Evolutionary conservation across 2,113 vertebrate species (phyloP).

Genomic region (Climacteris rufus): DNA sequence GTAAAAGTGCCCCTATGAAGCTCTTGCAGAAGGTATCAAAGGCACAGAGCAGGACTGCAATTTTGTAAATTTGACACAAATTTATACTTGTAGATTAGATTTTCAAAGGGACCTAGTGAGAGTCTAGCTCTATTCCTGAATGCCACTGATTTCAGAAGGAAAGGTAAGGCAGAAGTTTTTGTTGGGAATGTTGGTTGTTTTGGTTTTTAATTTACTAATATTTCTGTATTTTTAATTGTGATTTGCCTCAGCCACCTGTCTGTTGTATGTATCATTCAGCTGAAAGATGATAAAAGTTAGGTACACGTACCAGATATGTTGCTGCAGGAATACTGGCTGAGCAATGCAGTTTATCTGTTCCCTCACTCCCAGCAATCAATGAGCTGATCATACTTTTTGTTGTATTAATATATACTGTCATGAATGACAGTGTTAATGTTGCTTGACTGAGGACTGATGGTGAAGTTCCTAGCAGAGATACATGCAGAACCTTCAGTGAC

Average conservation of each 20-base stretch:
- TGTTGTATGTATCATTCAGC: neutral
- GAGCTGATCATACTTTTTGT: neutral
- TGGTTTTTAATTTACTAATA: neutral
- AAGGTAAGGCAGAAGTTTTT: neutral
- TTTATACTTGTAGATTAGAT: neutral
- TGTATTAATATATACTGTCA: neutral
- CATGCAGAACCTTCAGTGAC: neutral
- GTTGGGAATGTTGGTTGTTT: neutral
- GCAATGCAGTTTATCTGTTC: neutral
- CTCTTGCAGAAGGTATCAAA: neutral
- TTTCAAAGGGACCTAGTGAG: neutral
- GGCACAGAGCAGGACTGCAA: neutral
- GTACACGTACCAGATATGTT: neutral
- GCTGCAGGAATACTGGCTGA: neutral
- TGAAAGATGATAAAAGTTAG: neutral
- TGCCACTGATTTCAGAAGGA: neutral
- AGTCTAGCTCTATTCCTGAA: neutral
- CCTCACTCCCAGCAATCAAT: neutral
- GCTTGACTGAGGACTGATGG: neutral
- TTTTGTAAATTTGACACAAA: neutral
- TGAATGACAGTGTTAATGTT: neutral
- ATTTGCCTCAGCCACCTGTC: neutral
- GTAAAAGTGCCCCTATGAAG: neutral
- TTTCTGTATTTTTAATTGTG: neutral
- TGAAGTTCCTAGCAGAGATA: neutral